Base-by-base conservation (phyloP, 2,888 invertebrate species). In the Halocaridina rubra region DNA sequence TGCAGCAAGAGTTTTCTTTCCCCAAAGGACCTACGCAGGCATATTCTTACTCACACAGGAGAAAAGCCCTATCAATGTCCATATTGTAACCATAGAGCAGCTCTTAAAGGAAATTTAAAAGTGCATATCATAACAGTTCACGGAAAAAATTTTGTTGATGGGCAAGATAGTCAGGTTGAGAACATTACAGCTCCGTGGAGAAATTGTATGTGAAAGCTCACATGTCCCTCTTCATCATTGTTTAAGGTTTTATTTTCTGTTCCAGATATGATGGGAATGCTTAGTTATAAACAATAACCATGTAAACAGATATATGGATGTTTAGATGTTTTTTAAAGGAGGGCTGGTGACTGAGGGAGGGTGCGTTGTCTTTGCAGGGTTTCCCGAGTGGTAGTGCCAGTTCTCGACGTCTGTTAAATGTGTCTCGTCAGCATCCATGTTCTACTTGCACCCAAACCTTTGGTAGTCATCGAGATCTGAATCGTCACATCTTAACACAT, bases 1-100 rank as follows among this genome's bases (percentile, higher is more conserved):
- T 86, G 86, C 80, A 77, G 84, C 77, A 86, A 86, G 84, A 72
- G 76, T 57, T 86, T 86, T 84, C 84, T 80, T 71, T 86, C 81
- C 64, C 86, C 86, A 32, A 86, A 86, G 80, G 86, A 86, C 64
- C 81, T 86, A 22, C 75, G 86, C 59, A 80, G 86, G 59, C 86
- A 86, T 77, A 84, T 86, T 46, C 86, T 86, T 53, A 86, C 86
- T n/a, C 86, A 86, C 59, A 86, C 86, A 7, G 86, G 86, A 61
- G 86, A 86, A 57, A 86, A 86, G 64, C 86, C 86, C 53, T 84
- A 84, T 30, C 82, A 72, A 67, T 86, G 86, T 64, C 86, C 86
- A 10, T 86, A 86, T 72, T 86, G 86, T 72, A 71, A 61, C 30
- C 86, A 86, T 77, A 79, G 86, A 67, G 82, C 84, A 53, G 84